Conservation (phyloP, 2,797 vertebrate genomes). For the Zalophus californianus region DNA sequence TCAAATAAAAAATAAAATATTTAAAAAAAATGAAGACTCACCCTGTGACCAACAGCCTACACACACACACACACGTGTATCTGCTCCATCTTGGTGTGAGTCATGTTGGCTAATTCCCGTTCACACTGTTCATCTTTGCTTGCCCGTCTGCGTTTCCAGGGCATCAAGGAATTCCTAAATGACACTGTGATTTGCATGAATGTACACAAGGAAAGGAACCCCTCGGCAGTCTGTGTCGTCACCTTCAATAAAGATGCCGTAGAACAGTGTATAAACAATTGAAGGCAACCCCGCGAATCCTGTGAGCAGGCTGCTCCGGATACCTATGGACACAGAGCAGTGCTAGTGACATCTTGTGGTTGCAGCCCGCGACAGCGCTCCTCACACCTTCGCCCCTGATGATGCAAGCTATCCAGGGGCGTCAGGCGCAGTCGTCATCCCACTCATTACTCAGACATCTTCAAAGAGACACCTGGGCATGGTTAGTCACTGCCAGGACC, state of each 20-base stretch:
- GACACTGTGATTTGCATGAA: background rate
- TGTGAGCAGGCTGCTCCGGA: slow-evolving; percentile 87
- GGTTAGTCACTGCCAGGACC: slow-evolving; percentile 75
- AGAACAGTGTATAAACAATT: background rate
- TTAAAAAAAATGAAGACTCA: background rate
- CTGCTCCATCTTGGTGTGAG: rapidly evolving
- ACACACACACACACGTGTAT: background rate
- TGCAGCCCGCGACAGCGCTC: slow-evolving; percentile 86
- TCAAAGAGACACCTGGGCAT: slow-evolving; percentile 79
- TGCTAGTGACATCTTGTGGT: slow-evolving; percentile 90
- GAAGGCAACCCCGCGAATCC: slow-evolving; percentile 80
- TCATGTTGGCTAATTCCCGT: rapidly evolving
- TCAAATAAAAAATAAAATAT: no score
- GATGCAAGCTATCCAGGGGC: slow-evolving; percentile 90
- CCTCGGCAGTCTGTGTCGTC: background rate
- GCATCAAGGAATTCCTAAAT: background rate
- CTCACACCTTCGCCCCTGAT: slow-evolving; percentile 84
- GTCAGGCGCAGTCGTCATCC: slow-evolving; percentile 83
- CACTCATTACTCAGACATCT: slow-evolving; percentile 87
- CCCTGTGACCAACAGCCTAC: background rate
- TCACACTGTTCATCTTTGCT: background rate
- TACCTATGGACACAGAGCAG: slow-evolving; percentile 85
- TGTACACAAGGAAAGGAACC: background rate
- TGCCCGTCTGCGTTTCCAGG: background rate
- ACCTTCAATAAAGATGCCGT: background rate